Evolutionary conservation across 2,113 vertebrate species (phyloP).

Genomic region (Gymnorhina tibicen): DNA sequence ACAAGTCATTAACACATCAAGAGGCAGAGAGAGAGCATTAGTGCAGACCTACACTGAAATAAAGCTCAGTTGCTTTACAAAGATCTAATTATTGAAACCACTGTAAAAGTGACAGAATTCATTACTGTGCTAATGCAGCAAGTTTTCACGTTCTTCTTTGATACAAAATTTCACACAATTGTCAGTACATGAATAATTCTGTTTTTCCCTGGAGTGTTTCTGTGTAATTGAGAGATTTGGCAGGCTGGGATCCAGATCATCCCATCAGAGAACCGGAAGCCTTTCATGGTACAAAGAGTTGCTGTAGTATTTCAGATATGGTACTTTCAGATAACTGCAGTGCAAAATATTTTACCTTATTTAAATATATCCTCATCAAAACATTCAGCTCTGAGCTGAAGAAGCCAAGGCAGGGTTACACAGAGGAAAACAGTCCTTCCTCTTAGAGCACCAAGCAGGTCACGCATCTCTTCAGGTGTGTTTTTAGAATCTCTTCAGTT

Average conservation of each 20-base stretch:
- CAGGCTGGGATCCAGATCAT: neutral
- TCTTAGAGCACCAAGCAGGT: neutral
- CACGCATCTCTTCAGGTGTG: accelerated
- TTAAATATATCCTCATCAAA: neutral
- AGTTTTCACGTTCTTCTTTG: neutral
- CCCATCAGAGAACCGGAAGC: neutral
- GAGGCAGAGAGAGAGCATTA: neutral
- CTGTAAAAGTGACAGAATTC: neutral
- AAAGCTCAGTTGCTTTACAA: neutral
- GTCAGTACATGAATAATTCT: neutral
- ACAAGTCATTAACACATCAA: neutral
- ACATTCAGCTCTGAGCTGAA: neutral
- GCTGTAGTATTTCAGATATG: neutral
- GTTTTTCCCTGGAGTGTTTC: neutral
- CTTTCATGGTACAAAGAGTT: neutral
- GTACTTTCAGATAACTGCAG: neutral
- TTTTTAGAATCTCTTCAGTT: neutral
- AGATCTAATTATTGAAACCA: neutral
- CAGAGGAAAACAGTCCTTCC: neutral
- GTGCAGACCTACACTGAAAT: neutral
- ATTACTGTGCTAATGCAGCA: neutral
- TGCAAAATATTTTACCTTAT: neutral
- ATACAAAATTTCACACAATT: neutral
- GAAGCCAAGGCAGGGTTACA: neutral
- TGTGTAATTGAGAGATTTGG: neutral